Evolutionary conservation across 2,113 vertebrate genomes (phyloP).

Genomic region (Rhea americana): DNA sequence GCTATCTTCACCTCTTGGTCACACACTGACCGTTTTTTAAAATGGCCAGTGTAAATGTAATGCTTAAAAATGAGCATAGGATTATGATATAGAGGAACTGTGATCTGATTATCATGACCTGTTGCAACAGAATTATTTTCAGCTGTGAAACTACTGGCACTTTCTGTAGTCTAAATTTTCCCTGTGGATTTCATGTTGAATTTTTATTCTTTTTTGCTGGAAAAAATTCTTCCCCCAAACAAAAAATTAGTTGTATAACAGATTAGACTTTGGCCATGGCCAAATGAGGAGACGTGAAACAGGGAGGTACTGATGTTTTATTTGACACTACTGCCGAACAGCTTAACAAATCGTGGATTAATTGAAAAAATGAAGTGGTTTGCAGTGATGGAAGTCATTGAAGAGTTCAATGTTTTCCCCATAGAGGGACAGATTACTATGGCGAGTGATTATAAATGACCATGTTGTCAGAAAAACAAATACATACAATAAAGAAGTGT

Average conservation of each 20-base stretch:
- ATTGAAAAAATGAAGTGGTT: background rate
- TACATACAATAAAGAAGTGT: background rate
- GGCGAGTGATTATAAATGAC: background rate
- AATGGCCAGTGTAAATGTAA: background rate
- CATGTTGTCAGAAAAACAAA: background rate
- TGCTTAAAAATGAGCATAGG: background rate
- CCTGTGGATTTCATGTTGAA: background rate
- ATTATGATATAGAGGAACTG: background rate
- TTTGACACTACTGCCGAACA: background rate
- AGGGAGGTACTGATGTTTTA: background rate
- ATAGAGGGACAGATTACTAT: background rate
- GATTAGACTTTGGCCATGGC: background rate
- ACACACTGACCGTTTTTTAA: background rate
- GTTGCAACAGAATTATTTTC: background rate
- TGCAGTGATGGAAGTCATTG: background rate
- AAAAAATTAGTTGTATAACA: background rate
- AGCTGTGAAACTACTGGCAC: background rate
- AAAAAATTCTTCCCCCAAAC: background rate
- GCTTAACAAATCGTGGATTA: background rate
- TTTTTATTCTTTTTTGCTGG: background rate
- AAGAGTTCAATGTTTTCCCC: background rate
- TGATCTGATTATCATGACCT: background rate
- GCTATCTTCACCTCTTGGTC: background rate
- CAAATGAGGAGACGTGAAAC: background rate
- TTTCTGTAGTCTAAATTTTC: background rate